Evolutionary conservation across 2,888 invertebrate genomes (phyloP).

Genomic region (Harpalus rufipes): DNA sequence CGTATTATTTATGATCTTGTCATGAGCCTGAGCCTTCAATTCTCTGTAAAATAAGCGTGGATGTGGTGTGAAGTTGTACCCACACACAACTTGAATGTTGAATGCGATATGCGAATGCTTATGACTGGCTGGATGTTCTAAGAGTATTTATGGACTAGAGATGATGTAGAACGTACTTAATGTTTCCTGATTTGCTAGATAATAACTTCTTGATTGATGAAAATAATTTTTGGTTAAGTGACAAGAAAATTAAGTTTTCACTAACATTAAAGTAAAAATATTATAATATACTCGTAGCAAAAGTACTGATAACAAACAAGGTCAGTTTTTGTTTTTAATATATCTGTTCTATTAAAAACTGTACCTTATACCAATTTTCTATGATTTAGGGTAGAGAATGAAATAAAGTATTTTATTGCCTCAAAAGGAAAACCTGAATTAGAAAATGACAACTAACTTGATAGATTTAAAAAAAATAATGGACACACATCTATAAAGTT

Average conservation of each 20-base stretch:
- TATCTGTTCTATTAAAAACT: no score
- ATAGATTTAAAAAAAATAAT: no score
- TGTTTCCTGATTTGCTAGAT: conserved; percentile 31
- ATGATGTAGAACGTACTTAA: conserved; percentile 4
- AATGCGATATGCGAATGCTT: no score
- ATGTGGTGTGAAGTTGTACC: conserved; percentile 19
- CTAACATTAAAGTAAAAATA: not conserved
- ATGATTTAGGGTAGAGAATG: no score
- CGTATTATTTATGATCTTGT: conserved; percentile 60
- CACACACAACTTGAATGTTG: conserved; percentile 18
- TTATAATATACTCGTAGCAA: not conserved
- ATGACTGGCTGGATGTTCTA: not conserved
- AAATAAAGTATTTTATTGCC: no score
- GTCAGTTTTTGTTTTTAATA: no score
- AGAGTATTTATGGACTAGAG: conserved; percentile 12
- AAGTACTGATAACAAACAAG: not conserved
- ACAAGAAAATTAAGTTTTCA: not conserved
- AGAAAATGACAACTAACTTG: no score
- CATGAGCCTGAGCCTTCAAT: conserved; percentile 50
- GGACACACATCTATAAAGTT: no score
- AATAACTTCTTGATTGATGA: not conserved
- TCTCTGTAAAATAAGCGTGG: conserved; percentile 33
- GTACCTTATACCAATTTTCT: no score
- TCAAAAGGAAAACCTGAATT: no score
- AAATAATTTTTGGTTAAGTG: not conserved